A percentile compares a stretch with the other conserved stretches of the same genome.
phyloP scores from a whole-genome alignment of 1,140 invertebrate genomes.

The Cheumatopsyche charites region DNA sequence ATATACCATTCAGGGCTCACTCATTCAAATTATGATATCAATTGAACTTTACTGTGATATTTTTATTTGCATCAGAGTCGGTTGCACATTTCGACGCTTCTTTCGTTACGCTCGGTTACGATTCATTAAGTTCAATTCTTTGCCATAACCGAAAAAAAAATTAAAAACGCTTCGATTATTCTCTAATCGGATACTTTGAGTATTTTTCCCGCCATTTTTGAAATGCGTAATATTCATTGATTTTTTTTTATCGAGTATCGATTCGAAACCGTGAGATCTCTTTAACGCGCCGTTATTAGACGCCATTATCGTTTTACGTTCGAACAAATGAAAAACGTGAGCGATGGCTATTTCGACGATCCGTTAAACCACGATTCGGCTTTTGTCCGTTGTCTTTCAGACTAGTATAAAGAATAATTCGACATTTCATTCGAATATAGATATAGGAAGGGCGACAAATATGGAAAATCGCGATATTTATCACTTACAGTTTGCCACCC shows the following conservation, averaged over 20 bases:
- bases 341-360: slow-evolving; percentile 1
- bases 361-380: neutral
- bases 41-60: too few species aligned
- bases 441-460: too few species aligned
- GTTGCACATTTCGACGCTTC: too few species aligned
- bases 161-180: neutral
- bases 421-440: too few species aligned
- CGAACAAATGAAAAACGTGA: slow-evolving; percentile 35
- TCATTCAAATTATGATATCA: too few species aligned
- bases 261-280: slow-evolving; percentile 17
- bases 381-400: too few species aligned
- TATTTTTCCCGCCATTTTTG: neutral
- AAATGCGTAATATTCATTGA: neutral
- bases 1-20: too few species aligned
- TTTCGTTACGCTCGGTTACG: slow-evolving; percentile 17
- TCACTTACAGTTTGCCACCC: too few species aligned
- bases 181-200: neutral
- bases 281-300: slow-evolving; percentile 19
- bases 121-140: slow-evolving; percentile 2
- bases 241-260: neutral
- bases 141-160: neutral
- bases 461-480: too few species aligned
- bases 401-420: too few species aligned
- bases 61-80: too few species aligned
- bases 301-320: slow-evolving; percentile 23